Conservation (phyloP, 1,140 invertebrate genomes). For the Caerostris extrusa region DNA sequence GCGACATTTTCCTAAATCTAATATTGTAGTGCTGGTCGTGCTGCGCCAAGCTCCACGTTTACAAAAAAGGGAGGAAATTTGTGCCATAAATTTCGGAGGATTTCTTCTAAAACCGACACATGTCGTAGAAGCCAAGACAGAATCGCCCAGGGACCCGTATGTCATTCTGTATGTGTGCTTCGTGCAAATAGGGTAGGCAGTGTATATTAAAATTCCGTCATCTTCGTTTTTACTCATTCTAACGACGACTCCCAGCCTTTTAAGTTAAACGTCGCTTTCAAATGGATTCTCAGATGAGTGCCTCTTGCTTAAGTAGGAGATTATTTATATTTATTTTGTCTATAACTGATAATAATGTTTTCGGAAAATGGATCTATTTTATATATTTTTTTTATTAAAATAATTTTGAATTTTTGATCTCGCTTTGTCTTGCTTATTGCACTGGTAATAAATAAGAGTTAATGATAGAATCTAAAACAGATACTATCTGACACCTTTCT, state of each 20-base stretch:
- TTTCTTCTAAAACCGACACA: conserved; percentile 44
- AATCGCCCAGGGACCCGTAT: conserved; percentile 18
- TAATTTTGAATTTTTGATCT: too few species aligned
- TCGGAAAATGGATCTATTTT: too few species aligned
- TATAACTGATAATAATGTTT: too few species aligned
- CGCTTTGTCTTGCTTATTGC: too few species aligned
- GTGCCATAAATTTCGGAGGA: conserved; percentile 49
- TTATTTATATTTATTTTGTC: background rate
- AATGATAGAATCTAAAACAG: too few species aligned
- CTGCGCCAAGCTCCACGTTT: background rate
- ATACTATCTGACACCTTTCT: too few species aligned
- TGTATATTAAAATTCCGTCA: conserved; percentile 35
- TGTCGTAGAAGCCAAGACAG: conserved; percentile 30
- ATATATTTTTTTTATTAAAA: too few species aligned
- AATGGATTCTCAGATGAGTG: background rate
- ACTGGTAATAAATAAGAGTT: too few species aligned
- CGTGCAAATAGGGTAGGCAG: conserved; percentile 22
- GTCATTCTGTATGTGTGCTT: conserved; percentile 35
- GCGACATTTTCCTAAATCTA: conserved; percentile 68
- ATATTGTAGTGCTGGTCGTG: conserved; percentile 14
- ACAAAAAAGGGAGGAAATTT: conserved; percentile 47
- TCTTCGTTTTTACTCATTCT: background rate
- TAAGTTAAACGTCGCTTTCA: background rate
- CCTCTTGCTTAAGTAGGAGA: background rate
- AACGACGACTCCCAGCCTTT: background rate